phyloP scores from a whole-genome alignment of 1,140 invertebrate genomes.

The Pseudobourletiella spinata region DNA sequence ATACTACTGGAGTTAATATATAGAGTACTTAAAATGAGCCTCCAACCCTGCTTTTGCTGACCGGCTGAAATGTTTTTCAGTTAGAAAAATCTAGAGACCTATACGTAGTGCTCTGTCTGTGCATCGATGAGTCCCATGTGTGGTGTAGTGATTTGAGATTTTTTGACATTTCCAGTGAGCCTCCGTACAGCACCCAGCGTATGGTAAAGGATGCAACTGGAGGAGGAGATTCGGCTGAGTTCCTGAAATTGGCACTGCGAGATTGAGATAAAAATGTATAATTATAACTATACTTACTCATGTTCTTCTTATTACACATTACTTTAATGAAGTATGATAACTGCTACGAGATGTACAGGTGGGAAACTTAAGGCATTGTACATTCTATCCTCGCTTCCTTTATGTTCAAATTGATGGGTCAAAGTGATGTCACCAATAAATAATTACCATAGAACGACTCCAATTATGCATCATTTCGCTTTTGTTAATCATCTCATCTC shows the following conservation, averaged over 20 bases:
- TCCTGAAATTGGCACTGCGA: slow-evolving; percentile 18
- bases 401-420: slow-evolving; percentile 17
- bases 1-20: too few species aligned
- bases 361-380: slow-evolving; percentile 3
- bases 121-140: background rate
- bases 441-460: background rate
- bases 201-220: slow-evolving; percentile 13
- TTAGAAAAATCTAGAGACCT: background rate
- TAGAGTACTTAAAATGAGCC: too few species aligned
- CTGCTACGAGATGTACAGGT: background rate
- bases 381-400: background rate
- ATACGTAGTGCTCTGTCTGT: background rate
- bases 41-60: slow-evolving; percentile 17
- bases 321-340: background rate
- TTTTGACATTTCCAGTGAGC: slow-evolving; percentile 2
- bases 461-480: background rate
- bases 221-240: slow-evolving; percentile 14
- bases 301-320: slow-evolving; percentile 8
- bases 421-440: slow-evolving; percentile 14
- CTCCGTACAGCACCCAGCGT: slow-evolving; percentile 3
- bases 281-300: background rate
- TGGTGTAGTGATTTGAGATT: background rate
- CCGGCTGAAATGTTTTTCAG: slow-evolving; percentile 7
- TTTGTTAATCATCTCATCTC: too few species aligned
- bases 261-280: slow-evolving; percentile 2